phyloP scores from a whole-genome alignment of 2,888 invertebrate genomes.

The Melieria picta region DNA sequence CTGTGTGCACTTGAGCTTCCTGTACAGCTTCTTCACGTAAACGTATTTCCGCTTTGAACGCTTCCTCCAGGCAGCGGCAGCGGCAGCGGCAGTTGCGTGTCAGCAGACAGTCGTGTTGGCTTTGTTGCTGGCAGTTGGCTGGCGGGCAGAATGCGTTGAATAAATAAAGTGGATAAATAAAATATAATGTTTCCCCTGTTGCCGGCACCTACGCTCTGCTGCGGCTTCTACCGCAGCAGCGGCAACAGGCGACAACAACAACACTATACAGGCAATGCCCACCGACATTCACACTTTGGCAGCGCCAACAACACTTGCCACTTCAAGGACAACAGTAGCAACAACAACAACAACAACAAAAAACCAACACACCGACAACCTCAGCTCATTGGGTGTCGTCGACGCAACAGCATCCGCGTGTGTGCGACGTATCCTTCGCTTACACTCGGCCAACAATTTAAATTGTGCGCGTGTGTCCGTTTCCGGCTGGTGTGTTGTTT shows the following conservation, averaged over 20 bases:
- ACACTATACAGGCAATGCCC: constrained; percentile 10
- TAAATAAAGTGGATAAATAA: constrained; percentile 44
- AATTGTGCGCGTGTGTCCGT: constrained; percentile 39
- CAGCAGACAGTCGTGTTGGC: background rate
- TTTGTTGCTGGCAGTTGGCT: constrained; percentile 1
- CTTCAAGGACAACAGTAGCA: constrained; percentile 19
- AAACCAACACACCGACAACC: background rate
- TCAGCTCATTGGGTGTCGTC: no score
- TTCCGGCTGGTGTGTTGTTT: constrained; percentile 37
- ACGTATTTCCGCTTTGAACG: no score
- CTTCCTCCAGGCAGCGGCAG: no score
- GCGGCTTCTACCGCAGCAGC: background rate
- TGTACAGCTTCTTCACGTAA: no score
- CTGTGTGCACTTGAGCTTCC: no score
- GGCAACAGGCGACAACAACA: constrained; percentile 1
- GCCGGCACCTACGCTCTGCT: constrained; percentile 37
- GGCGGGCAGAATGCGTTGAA: constrained; percentile 32
- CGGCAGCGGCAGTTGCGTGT: background rate
- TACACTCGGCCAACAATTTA: constrained; percentile 39
- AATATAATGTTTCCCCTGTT: constrained; percentile 44
- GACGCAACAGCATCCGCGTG: no score
- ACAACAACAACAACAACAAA: constrained; percentile 10
- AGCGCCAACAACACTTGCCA: constrained; percentile 1
- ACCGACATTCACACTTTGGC: constrained; percentile 29
- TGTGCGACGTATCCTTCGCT: constrained; percentile 35